Percentiles rank a stretch among this genome's conserved stretches.
These are phyloP conservation scores for Kryptopterus vitreolus DNA, from an alignment of 2,797 vertebrate genomes.

Conservation along the genomic window DNA sequence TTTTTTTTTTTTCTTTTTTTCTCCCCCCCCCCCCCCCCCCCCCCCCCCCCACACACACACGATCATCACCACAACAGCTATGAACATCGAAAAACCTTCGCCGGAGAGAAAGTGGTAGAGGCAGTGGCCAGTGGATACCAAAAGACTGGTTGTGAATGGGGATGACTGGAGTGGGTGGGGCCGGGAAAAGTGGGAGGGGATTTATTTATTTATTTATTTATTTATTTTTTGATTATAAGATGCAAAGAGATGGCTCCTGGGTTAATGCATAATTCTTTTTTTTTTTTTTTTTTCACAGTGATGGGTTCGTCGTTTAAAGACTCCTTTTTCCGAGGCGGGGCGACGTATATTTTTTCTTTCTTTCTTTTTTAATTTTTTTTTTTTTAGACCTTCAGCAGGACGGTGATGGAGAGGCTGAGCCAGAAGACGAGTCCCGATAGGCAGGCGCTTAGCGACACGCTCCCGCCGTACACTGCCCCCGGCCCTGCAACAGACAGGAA, in stretches of 20 bases:
- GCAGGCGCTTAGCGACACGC: constrained; percentile 60
- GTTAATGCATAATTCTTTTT: constrained; percentile 88
- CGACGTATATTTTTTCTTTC: too few relatives aligned
- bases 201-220: too few relatives aligned
- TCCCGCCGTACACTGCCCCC: constrained; percentile 72
- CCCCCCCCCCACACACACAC: too few relatives aligned
- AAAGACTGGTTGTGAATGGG: constrained; percentile 28
- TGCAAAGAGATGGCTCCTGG: constrained; percentile 83
- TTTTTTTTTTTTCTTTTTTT: constrained; percentile 53
- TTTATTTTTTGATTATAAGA: constrained; percentile 68
- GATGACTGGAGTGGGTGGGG: constrained; percentile 35
- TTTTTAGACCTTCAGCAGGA: constrained; percentile 77
- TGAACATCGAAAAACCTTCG: constrained; percentile 61
- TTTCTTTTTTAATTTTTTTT: too few relatives aligned
- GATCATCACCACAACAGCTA: constrained; percentile 67
- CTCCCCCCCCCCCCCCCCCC: too few relatives aligned
- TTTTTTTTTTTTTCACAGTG: constrained; percentile 82
- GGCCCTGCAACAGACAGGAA: constrained; percentile 66
- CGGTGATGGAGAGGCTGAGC: constrained; percentile 68
- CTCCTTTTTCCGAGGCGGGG: constrained; percentile 64
- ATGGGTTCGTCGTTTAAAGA: constrained; percentile 88
- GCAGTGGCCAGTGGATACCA: constrained; percentile 59
- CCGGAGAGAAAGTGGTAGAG: constrained; percentile 53
- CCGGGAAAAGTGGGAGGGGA: constrained; percentile 38
- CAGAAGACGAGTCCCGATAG: constrained; percentile 64